Conservation (phyloP, 2,113 vertebrate species). For the Anoplopoma fimbria region DNA sequence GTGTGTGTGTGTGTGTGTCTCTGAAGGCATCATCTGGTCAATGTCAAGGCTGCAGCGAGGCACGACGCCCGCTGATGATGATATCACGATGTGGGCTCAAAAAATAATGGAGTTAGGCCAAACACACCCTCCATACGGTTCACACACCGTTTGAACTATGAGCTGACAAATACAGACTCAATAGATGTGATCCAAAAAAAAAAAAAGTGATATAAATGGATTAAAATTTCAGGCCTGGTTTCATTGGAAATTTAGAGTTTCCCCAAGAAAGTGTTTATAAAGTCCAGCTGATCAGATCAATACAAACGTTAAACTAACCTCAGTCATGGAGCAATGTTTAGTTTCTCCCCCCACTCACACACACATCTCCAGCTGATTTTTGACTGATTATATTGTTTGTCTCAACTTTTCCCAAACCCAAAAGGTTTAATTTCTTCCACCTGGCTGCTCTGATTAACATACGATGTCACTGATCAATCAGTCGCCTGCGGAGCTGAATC, state of each 20-base stretch:
- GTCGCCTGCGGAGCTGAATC: neutral
- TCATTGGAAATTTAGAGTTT: neutral
- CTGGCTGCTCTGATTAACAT: neutral
- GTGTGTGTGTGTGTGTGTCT: neutral
- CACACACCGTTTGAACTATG: neutral
- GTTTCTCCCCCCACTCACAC: too few relatives aligned
- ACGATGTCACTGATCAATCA: neutral
- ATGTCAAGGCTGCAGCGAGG: slow-evolving; percentile 5
- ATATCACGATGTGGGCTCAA: neutral
- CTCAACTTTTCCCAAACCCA: neutral
- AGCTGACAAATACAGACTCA: neutral
- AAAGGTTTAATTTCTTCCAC: neutral
- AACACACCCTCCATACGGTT: neutral
- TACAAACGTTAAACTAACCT: neutral
- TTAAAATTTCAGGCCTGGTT: neutral
- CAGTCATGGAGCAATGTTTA: too few relatives aligned
- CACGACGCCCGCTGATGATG: neutral
- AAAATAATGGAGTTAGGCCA: neutral
- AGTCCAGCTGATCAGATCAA: neutral
- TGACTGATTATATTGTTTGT: neutral
- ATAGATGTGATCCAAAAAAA: too few relatives aligned
- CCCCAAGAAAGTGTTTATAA: neutral
- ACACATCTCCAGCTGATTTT: too few relatives aligned
- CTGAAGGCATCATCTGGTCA: slow-evolving; percentile 27
- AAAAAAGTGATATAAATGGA: too few relatives aligned